Base-by-base conservation (phyloP, 1,140 invertebrate species). In the Apocrypta bakeri region DNA sequence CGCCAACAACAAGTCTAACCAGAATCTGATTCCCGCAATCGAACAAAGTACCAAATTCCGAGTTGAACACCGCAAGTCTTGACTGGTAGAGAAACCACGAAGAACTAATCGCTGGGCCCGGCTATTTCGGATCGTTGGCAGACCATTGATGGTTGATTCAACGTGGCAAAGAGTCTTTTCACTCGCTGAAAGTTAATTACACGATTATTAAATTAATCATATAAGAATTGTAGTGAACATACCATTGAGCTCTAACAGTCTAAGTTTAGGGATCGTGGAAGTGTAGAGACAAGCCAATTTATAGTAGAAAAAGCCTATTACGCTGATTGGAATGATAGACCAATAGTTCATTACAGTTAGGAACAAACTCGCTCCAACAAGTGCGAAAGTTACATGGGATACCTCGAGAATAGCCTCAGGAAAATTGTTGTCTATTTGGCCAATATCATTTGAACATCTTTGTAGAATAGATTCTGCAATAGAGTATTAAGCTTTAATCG, bases 361-460 rank as follows among this genome's bases (percentile, higher is more conserved):
- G 72, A 97, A 92, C n/a, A 93, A 87, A 0, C 96, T 85, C 71
- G 95, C 94, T 84, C 95, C 95, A 29, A 92, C 84, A 90, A 94
- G 93, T 2, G 94, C 93, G 24, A 86, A 84, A 37, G 85, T 83
- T 86, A 96, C 94, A 90, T 95, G 94, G 42, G 94, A 89, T n/a
- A 93, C 92, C 84, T 98, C 96, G 86, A 97, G 93, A 88, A 96
- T 94, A 72, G 94, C 92, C 84, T 93, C 92, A 66, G 97, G 97
- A 66, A 98, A 91, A 17, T 95, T 93, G 90, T 98, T 96, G 88
- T 98, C 97, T 25, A 97, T 94, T 0, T 94, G 93, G 0, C 96
- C 95, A 85, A 97, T 94, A 87, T 98, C 97, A 89, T 97, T 96
- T 0, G 96, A 96, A 91, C 97, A 97, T 64, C 97, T 90, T 89